Conservation (phyloP, 2,113 vertebrate genomes). For the Vireo altiloquus region DNA sequence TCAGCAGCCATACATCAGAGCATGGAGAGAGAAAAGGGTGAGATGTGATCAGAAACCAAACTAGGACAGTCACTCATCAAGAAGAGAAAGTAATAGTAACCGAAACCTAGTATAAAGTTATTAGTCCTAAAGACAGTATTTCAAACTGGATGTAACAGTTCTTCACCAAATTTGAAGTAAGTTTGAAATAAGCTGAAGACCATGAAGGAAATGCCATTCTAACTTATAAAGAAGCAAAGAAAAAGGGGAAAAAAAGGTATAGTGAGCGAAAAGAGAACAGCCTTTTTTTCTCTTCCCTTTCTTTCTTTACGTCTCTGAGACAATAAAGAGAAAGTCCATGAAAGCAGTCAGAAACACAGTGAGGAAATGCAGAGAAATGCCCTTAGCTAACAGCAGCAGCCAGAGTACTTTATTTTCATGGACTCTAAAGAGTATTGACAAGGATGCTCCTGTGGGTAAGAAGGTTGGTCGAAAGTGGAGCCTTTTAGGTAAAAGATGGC, state of each 20-base stretch:
- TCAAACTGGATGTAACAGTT: not conserved
- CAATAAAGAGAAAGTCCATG: not conserved
- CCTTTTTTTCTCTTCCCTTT: not conserved
- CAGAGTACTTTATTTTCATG: slow-evolving; percentile 10
- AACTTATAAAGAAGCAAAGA: not conserved
- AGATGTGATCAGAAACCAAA: not conserved
- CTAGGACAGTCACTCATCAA: not conserved
- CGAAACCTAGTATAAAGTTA: not conserved
- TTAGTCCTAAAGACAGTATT: not conserved
- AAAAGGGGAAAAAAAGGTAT: not conserved
- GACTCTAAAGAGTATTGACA: slow-evolving; percentile 25
- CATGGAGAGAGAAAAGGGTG: not conserved
- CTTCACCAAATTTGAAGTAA: not conserved
- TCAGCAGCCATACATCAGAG: not conserved
- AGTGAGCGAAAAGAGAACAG: not conserved
- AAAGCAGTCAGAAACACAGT: not conserved
- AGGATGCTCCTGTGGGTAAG: not conserved
- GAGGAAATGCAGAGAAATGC: not conserved
- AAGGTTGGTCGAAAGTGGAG: not conserved
- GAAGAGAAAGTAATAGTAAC: not conserved
- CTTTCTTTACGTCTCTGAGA: not conserved
- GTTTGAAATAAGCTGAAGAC: not conserved
- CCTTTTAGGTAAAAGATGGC: not conserved
- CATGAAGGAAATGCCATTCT: not conserved
- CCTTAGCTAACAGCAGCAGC: slow-evolving; percentile 26